Base-by-base conservation (phyloP, 2,797 vertebrate genomes). In the Epinephelus awoara region DNA sequence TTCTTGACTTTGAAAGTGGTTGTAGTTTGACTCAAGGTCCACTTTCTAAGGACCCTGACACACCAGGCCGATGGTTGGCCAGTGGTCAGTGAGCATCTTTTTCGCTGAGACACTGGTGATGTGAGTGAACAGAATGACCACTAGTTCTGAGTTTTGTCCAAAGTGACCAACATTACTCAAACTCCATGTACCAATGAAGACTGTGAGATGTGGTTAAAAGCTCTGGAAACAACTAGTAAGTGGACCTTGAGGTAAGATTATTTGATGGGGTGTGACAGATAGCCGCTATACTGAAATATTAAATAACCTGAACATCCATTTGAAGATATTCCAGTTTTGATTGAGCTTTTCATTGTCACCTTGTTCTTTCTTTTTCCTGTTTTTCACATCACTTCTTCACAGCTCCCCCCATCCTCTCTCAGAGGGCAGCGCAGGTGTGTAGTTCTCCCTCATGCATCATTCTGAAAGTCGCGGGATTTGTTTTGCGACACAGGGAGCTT, bases 391-490 rank as follows among this genome's bases (percentile, higher is more conserved):
- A 17, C 29, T 3, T 62, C 40, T 55, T 52, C 19, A 44, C n/a
- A 21, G 12, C 61, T 46, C 40, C 19, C 19, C 38, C 19, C 34
- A 6, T 49, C 65, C 14, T 50, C 54, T 50, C 59, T 67, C 44
- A 7, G 46, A 52, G 17, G 55, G 4, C 27, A 4, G 25, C 18
- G 66, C 82, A 89, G 82, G 77, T 88, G 82, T 75, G 57, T 57
- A 3, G 10, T 42, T 18, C 64, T 23, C 54, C 40, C 49, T 70
- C 61, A 69, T 84, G 80, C 74, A 85, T 88, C 71, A 74, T 68
- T 86, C 63, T 73, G 72, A 80, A 82, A 78, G 59, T 49, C 5
- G 2, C 10, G 2, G 87, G 83, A 88, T 91, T 93, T 90, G 77
- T 82, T 87, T 82, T 73, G 52, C 58, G 77, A 79, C 58, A 70